These are phyloP conservation scores for Campopleginae sp. DNA, from an alignment of 2,888 invertebrate species.

Conservation along the genomic window DNA sequence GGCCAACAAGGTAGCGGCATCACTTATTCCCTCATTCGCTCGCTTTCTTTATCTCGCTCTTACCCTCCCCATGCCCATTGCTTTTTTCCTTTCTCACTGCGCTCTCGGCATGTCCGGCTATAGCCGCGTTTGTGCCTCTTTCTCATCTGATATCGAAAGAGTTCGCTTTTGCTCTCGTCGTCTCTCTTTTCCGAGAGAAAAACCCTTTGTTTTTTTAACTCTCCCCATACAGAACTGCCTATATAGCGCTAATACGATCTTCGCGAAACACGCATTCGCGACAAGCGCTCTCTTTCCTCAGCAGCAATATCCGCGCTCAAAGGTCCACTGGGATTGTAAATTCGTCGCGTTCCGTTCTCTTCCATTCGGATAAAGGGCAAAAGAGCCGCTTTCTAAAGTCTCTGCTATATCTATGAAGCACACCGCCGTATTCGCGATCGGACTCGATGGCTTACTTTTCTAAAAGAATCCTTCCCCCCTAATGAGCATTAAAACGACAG, in stretches of 20 bases:
- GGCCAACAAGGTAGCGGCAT: slow-evolving; percentile 62
- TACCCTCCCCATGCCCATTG: slow-evolving; percentile 47
- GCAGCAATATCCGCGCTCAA: slow-evolving; percentile 29
- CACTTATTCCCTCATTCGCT: slow-evolving; percentile 64
- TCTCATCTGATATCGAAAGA: slow-evolving; percentile 66
- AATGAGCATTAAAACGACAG: slow-evolving; percentile 15
- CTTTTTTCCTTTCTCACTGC: slow-evolving; percentile 44
- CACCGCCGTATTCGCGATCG: background rate
- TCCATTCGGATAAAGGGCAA: slow-evolving; percentile 74
- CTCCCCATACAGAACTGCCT: slow-evolving; percentile 21
- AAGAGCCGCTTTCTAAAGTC: slow-evolving; percentile 72
- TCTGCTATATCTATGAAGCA: background rate
- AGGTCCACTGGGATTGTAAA: slow-evolving; percentile 76
- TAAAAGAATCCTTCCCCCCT: slow-evolving; percentile 11
- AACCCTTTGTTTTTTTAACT: slow-evolving; percentile 13
- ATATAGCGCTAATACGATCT: slow-evolving; percentile 63
- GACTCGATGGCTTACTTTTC: background rate
- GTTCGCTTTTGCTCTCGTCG: slow-evolving; percentile 31
- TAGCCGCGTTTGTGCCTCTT: slow-evolving; percentile 32
- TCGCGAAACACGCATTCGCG: slow-evolving; percentile 43
- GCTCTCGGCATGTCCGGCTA: slow-evolving; percentile 35
- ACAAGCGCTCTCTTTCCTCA: slow-evolving; percentile 5
- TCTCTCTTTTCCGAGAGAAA: slow-evolving; percentile 46
- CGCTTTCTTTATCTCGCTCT: slow-evolving; percentile 32
- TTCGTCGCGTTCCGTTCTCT: slow-evolving; percentile 75